phyloP scores from a whole-genome alignment of 2,888 invertebrate species.

The Macrosiphum euphorbiae region DNA sequence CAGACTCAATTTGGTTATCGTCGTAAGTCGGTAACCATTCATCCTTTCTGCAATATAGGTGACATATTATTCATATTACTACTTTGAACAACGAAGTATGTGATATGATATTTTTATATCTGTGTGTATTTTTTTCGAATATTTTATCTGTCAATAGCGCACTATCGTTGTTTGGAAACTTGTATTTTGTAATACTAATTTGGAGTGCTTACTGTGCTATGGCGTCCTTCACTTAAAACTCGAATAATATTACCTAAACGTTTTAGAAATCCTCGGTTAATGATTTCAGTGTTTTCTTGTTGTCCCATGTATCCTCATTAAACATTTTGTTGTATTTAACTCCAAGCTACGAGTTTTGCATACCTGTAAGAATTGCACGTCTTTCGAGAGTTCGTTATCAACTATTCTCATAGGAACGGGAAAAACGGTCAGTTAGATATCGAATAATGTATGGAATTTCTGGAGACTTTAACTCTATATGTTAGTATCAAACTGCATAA shows the following conservation, averaged over 20 bases:
- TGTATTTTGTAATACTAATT: not conserved
- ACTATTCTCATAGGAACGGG: not conserved
- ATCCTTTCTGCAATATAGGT: not conserved
- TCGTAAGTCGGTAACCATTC: not conserved
- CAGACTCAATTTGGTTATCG: not conserved
- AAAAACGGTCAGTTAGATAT: not conserved
- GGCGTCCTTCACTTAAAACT: not conserved
- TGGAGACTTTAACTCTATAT: conserved; percentile 15
- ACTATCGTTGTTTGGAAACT: not conserved
- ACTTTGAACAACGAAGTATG: not conserved
- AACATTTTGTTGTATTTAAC: not conserved
- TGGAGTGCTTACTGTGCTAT: not conserved
- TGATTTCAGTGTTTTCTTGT: not conserved
- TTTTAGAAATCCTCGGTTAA: not conserved
- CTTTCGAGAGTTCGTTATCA: not conserved
- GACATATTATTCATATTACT: not conserved
- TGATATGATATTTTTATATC: not conserved
- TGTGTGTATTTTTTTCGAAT: not conserved
- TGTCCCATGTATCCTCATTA: not conserved
- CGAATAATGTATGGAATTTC: not conserved
- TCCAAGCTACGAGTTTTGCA: not conserved
- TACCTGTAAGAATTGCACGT: not conserved
- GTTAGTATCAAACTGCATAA: not conserved
- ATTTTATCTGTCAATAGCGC: not conserved
- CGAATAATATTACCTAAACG: not conserved